Conservation (phyloP, 2,113 vertebrate genomes). For the Lepisosteus osseus region DNA sequence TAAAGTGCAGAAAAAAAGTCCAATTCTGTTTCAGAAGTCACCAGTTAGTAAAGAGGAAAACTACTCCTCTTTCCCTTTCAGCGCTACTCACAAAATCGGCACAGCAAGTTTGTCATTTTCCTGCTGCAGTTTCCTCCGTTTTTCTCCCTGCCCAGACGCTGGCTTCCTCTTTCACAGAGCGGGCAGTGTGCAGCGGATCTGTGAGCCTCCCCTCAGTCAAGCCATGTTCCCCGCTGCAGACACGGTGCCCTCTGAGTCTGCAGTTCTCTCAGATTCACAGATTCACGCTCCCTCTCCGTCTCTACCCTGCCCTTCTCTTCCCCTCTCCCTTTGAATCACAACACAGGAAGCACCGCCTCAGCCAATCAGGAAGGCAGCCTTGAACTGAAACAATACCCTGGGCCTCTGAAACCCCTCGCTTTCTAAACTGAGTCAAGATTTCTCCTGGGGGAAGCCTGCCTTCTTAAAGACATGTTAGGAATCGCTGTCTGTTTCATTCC, state of each 20-base stretch:
- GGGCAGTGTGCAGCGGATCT: constrained; percentile 28
- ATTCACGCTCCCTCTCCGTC: constrained; percentile 15
- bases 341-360: constrained; percentile 70
- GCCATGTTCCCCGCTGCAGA: constrained; percentile 12
- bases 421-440: constrained; percentile 22
- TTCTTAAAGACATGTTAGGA: constrained; percentile 51
- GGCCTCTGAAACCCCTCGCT: constrained; percentile 29
- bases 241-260: constrained; percentile 25
- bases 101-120: neutral
- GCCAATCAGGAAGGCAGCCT: constrained; percentile 59
- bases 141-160: neutral
- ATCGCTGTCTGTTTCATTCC: neutral
- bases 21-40: neutral
- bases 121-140: constrained; percentile 12
- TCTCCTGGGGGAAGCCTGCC: constrained; percentile 21
- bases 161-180: constrained; percentile 40
- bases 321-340: constrained; percentile 68
- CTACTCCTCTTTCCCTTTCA: constrained; percentile 14
- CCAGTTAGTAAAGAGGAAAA: constrained; percentile 7
- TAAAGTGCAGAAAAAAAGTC: no score
- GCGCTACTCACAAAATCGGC: constrained; percentile 31
- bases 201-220: neutral
- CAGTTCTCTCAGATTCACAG: constrained; percentile 1
- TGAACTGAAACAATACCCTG: constrained; percentile 30
- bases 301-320: neutral